These are phyloP conservation scores for Cichladusa arquata DNA, from an alignment of 2,113 vertebrate genomes.

Conservation along the genomic window DNA sequence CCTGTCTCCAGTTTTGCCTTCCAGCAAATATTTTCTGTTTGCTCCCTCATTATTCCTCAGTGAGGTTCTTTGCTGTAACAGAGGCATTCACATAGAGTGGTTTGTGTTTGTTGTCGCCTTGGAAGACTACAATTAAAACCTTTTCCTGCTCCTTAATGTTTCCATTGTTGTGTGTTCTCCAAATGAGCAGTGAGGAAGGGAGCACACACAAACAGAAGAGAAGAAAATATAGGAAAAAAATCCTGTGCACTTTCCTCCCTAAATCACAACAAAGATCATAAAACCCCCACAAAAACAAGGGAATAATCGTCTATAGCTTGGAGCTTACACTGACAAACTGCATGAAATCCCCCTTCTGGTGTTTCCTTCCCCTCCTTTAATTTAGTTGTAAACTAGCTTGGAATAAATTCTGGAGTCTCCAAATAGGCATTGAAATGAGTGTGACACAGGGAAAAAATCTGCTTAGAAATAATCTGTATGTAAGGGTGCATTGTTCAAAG, in stretches of 20 bases:
- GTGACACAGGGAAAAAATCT: neutral
- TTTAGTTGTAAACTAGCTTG: neutral
- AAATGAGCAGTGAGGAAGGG: neutral
- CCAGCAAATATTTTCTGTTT: conserved; percentile 24
- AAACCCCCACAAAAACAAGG: neutral
- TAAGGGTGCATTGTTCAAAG: neutral
- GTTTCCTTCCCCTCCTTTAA: neutral
- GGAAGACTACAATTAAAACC: neutral
- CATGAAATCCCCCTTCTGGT: neutral
- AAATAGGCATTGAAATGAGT: neutral
- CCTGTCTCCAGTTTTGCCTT: neutral
- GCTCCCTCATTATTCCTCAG: neutral
- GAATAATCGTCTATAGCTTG: neutral
- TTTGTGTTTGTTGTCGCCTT: rapidly evolving
- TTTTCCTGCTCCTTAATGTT: neutral
- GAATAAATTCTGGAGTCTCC: neutral
- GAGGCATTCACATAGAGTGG: neutral
- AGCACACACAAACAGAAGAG: neutral
- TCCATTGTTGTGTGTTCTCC: neutral
- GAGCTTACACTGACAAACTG: neutral
- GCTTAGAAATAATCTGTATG: neutral
- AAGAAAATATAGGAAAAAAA: neutral
- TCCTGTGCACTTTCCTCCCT: neutral
- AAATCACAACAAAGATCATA: neutral
- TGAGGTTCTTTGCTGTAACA: neutral